Conservation (phyloP, 2,113 vertebrate genomes). For the Sphyrna mokarran region DNA sequence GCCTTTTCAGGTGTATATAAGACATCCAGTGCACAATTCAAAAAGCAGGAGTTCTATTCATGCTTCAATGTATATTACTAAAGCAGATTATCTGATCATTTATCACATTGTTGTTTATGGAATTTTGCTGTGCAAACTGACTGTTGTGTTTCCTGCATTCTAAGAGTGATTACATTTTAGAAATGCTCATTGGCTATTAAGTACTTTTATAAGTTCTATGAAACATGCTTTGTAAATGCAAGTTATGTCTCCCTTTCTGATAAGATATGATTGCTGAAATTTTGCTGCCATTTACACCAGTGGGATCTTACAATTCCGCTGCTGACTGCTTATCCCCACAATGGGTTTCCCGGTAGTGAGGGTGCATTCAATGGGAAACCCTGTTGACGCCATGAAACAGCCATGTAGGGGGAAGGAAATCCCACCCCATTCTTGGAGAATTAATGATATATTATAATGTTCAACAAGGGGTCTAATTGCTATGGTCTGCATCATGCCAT, state of each 20-base stretch:
- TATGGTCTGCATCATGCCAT: neutral
- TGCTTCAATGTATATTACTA: neutral
- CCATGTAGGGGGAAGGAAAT: too few species aligned
- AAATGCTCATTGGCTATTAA: neutral
- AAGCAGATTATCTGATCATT: neutral
- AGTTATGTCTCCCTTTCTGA: neutral
- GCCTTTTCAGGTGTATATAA: neutral
- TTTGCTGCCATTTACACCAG: too few species aligned
- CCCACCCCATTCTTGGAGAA: neutral
- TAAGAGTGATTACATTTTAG: neutral
- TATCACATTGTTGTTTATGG: neutral
- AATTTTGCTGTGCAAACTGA: neutral
- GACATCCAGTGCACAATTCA: neutral
- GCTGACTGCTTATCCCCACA: too few species aligned
- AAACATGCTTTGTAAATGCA: neutral
- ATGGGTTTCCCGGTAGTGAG: too few species aligned
- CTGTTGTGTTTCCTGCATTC: neutral
- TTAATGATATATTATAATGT: neutral
- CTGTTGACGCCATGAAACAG: too few species aligned
- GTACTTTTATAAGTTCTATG: neutral
- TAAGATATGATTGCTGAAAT: neutral
- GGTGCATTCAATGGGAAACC: too few species aligned
- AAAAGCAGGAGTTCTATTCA: neutral
- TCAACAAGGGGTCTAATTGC: neutral
- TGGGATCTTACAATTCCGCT: too few species aligned